phyloP scores from a whole-genome alignment of 92 coral and sea anemone genomes.

The Umimayanthus kanabou region DNA sequence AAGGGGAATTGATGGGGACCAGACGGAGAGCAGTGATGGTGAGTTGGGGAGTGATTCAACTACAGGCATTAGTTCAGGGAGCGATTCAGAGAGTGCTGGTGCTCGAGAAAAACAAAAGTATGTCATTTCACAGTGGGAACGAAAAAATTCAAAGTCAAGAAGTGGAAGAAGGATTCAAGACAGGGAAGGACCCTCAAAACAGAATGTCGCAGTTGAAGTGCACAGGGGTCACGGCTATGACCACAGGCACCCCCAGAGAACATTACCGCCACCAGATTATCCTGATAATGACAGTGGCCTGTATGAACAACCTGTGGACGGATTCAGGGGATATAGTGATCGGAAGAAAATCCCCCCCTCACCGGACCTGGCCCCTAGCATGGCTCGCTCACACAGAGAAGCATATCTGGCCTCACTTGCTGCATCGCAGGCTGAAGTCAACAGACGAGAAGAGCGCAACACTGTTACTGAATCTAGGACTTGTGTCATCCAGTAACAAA shows the following conservation, averaged over 20 bases:
- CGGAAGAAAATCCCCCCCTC: background rate
- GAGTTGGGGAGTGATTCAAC: conserved; percentile 13
- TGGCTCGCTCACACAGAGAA: conserved; percentile 86
- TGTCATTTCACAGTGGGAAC: conserved; percentile 42
- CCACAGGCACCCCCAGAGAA: conserved; percentile 53
- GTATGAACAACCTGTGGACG: conserved; percentile 81
- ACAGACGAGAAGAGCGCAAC: conserved; percentile 21
- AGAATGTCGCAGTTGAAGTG: conserved; percentile 41
- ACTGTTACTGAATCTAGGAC: conserved; percentile 62
- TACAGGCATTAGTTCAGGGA: conserved; percentile 14
- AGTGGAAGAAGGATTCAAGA: conserved; percentile 6
- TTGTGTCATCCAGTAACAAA: conserved; percentile 66
- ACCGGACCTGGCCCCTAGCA: conserved; percentile 52
- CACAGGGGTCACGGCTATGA: conserved; percentile 18
- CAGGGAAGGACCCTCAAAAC: conserved; percentile 20
- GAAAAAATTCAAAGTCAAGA: conserved; percentile 34
- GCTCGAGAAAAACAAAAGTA: conserved; percentile 25
- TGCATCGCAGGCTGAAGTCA: conserved; percentile 40
- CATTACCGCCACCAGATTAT: conserved; percentile 38
- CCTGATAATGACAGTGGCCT: conserved; percentile 52
- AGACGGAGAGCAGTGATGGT: conserved; percentile 28
- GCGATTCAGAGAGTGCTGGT: conserved; percentile 33
- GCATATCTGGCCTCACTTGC: conserved; percentile 88
- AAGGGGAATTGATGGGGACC: conserved; percentile 80
- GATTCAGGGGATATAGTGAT: conserved; percentile 5